Conservation (phyloP, 2,797 vertebrate genomes). For the Lycodopsis pacificus region DNA sequence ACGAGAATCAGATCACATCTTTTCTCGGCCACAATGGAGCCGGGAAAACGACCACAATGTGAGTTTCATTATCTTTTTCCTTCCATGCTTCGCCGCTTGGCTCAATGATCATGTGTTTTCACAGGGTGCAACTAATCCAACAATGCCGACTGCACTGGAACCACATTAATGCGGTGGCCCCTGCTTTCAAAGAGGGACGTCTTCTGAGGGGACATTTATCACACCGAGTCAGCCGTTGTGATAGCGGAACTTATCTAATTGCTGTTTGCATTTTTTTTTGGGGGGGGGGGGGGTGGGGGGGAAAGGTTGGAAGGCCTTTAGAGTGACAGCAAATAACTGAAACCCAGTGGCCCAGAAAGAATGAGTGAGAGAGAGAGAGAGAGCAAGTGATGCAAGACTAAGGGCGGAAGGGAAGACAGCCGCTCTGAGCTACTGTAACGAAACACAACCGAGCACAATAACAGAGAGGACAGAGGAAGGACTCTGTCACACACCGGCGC, state of each 20-base stretch:
- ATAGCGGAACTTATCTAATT: conserved; percentile 68
- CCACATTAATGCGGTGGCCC: conserved; percentile 53
- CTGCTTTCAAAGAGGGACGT: conserved; percentile 48
- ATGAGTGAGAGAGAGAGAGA: conserved; percentile 37
- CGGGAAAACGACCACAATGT: conserved; percentile 95
- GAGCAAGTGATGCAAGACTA: conserved; percentile 69
- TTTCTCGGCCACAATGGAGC: conserved; percentile 98
- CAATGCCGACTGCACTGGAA: conserved; percentile 33
- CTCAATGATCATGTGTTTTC: conserved; percentile 39
- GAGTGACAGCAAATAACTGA: conserved; percentile 71
- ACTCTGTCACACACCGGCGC: conserved; percentile 47
- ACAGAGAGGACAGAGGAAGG: conserved; percentile 62
- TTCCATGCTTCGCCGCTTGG: conserved; percentile 21
- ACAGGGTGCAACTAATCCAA: conserved; percentile 48
- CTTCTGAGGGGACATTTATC: conserved; percentile 62
- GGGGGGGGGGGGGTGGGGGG: too few species aligned
- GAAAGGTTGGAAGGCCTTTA: conserved; percentile 49
- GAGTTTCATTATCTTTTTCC: conserved; percentile 69
- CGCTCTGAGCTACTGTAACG: conserved; percentile 58
- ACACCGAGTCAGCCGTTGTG: conserved; percentile 53
- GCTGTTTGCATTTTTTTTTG: conserved; percentile 29
- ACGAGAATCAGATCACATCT: conserved; percentile 96
- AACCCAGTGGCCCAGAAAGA: conserved; percentile 68
- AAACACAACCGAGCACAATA: conserved; percentile 66
- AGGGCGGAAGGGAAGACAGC: conserved; percentile 66